Evolutionary conservation across 2,888 invertebrate genomes (phyloP).

Genomic region (Caenorhabditis panamensis): DNA sequence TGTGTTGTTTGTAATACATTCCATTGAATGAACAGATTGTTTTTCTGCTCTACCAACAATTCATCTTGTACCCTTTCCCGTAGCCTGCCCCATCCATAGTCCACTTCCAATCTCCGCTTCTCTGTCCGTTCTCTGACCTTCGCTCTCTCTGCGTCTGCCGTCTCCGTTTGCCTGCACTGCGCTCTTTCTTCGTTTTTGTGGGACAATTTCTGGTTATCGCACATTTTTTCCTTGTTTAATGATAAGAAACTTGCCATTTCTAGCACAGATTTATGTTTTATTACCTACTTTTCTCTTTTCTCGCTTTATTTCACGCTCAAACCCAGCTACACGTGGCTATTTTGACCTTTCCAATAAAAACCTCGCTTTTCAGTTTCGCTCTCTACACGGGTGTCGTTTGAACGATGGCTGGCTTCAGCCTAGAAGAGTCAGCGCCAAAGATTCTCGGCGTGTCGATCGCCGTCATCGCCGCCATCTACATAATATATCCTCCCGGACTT

Average conservation of each 20-base stretch:
- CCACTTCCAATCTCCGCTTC: not conserved
- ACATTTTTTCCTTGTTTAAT: conserved; percentile 16
- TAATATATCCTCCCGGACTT: conserved; percentile 54
- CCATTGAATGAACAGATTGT: too few species aligned
- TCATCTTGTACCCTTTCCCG: too few species aligned
- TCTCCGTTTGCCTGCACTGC: conserved; percentile 8
- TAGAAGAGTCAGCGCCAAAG: conserved; percentile 55
- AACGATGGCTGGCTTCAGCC: conserved; percentile 61
- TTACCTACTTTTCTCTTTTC: not conserved
- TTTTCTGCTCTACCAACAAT: too few species aligned
- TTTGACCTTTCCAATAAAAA: not conserved
- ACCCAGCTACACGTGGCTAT: not conserved
- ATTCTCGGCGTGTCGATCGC: conserved; percentile 42
- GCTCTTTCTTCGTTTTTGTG: conserved; percentile 20
- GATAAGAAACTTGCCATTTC: conserved; percentile 47
- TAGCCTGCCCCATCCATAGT: too few species aligned
- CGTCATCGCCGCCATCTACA: conserved; percentile 46
- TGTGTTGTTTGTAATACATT: too few species aligned
- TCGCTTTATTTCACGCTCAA: not conserved
- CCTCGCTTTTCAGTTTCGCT: conserved; percentile 16
- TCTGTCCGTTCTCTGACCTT: conserved; percentile 41
- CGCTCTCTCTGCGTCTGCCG: conserved; percentile 30
- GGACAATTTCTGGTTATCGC: conserved; percentile 28
- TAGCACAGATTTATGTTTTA: conserved; percentile 26
- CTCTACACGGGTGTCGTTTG: not conserved